Base-by-base conservation (phyloP, 1,140 invertebrate genomes). In the Drosophila repleta region DNA sequence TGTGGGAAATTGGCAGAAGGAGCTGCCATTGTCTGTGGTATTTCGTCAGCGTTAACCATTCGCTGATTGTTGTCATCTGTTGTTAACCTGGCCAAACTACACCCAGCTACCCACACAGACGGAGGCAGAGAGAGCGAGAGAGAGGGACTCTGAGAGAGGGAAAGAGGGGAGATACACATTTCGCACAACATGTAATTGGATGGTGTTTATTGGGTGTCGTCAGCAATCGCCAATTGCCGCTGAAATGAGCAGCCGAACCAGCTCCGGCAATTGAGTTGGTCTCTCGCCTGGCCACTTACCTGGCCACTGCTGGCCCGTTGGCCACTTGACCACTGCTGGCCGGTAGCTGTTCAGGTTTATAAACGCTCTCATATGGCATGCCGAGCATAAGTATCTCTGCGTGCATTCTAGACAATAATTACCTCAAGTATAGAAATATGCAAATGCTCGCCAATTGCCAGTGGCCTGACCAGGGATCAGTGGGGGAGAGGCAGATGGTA, bases 201-300 rank as follows among this genome's bases (percentile, higher is more conserved):
- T 70, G 49, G 66, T 76, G 82, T 87, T 87, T 87, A 87, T 87
- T 82, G 82, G 82, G 82, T 87, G 82, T 87, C 79, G 82, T 88
- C 83, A 76, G 83, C 75, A 87, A 87, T 88, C 79, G 82, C 58
- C 82, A 87, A 84, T 84, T 85, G 80, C 73, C 39, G 73, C 68
- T n/a, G n/a, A 32, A 26, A 43, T 74, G 48, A 55, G 17, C 39
- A 21, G 61, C 48, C 53, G 51, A 60, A 29, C 21, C 51, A 71
- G 39, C 51, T 74, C 48, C 20, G 32, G 21, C 63, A 72, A 72
- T 72, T 67, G 63, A 72, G 64, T 26, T 60, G 55, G 48, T 3
- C 32, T 35, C 32, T 35, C 32, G 46, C 46, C 26, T n/a, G 21
- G 13, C 8, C 43, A 46, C 18, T 46, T 46, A 20, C 18, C 11